Conservation (phyloP, 1,140 invertebrate genomes). For the Formica exsecta region DNA sequence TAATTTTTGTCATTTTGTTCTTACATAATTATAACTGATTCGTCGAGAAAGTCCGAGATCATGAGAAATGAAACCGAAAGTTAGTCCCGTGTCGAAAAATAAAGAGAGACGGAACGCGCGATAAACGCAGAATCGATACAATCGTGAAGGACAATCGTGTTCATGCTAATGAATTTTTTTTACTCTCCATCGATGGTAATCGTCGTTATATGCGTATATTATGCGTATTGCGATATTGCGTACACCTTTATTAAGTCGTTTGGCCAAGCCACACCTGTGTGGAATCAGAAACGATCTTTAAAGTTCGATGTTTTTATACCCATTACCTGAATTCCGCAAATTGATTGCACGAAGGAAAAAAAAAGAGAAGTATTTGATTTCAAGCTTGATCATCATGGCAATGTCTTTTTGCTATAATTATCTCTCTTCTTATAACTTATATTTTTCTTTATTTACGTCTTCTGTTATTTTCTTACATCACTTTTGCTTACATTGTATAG, state of each 20-base stretch:
- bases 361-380: background rate
- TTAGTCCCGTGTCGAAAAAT: constrained; percentile 31
- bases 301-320: constrained; percentile 1
- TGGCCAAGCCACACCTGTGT: constrained; percentile 37
- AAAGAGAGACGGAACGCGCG: background rate
- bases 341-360: background rate
- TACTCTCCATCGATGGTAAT: constrained; percentile 41
- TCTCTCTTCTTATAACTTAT: background rate
- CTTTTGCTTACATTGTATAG: background rate
- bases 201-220: constrained; percentile 45
- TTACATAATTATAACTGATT: constrained; percentile 33
- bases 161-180: constrained; percentile 59
- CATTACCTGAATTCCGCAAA: background rate
- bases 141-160: constrained; percentile 50
- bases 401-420: background rate
- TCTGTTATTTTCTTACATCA: background rate
- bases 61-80: constrained; percentile 36
- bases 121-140: constrained; percentile 27
- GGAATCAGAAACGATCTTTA: constrained; percentile 36
- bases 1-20: constrained; percentile 32
- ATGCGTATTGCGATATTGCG: constrained; percentile 22
- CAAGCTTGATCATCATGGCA: background rate
- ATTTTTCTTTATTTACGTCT: background rate
- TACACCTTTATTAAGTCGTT: constrained; percentile 35
- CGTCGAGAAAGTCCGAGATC: constrained; percentile 41